A percentile compares a stretch with the other conserved stretches of the same genome.
Conservation (phyloP, 2,113 vertebrate genomes). For the Antennarius striatus region DNA sequence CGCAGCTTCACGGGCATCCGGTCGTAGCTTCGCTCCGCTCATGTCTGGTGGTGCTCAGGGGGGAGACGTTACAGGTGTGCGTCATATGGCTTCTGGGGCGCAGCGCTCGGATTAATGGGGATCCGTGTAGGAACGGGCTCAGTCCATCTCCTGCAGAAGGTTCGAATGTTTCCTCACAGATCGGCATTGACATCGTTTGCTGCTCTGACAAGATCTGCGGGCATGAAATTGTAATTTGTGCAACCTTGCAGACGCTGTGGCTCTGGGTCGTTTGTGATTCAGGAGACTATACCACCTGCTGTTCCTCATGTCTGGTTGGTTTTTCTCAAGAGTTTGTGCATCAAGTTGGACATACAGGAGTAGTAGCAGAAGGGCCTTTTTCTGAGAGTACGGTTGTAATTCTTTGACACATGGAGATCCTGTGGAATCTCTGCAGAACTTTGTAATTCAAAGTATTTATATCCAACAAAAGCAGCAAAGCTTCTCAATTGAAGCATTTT, state of each 20-base stretch:
- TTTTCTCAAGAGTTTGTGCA: constrained; percentile 34
- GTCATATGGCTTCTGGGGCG: constrained; percentile 52
- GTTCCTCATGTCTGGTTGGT: constrained; percentile 12
- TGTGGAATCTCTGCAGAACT: too few relatives aligned
- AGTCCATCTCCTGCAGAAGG: not conserved
- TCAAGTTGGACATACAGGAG: constrained; percentile 37
- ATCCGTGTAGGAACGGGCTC: constrained; percentile 8
- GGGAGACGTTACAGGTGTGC: constrained; percentile 71
- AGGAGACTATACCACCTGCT: constrained; percentile 23
- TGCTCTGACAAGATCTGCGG: constrained; percentile 15
- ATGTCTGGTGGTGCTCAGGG: not conserved
- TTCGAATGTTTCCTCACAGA: constrained; percentile 2
- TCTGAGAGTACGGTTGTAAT: too few relatives aligned
- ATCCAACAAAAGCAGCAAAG: too few relatives aligned
- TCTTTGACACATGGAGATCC: too few relatives aligned
- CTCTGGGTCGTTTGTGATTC: constrained; percentile 12
- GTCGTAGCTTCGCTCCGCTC: not conserved
- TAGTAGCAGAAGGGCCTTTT: not conserved
- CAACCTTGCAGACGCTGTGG: not conserved
- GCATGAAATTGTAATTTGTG: constrained; percentile 23
- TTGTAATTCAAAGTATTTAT: too few relatives aligned
- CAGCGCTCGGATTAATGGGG: constrained; percentile 22
- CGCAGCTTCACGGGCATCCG: not conserved
- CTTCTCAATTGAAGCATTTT: too few relatives aligned
- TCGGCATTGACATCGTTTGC: constrained; percentile 25